Evolutionary conservation across 2,113 vertebrate genomes (phyloP), one percentile per base, ranked within the genome.

Genomic region (Pteruthius melanotis): DNA sequence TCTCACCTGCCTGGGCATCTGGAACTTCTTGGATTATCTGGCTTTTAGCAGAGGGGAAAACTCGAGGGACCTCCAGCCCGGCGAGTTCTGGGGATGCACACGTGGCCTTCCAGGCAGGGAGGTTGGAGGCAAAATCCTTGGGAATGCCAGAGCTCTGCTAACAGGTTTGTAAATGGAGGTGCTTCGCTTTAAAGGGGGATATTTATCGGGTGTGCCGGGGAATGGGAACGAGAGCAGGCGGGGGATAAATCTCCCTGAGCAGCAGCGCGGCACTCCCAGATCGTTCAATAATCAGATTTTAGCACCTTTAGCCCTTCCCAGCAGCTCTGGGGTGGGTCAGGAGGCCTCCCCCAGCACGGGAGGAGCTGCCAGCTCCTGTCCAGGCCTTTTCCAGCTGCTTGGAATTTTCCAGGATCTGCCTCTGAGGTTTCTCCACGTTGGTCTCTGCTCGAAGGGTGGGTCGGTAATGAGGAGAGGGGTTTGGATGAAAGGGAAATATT

Each of bases 171-270:
- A 77, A 95, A 90, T 72, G 71, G 91, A 87, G 75, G 56, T 61
- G 91, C 68, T 90, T 94, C 81, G 88, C 47, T 93, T 74, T 70
- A 93, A 88, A 72, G 69, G 71, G 47, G 89, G 91, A 91, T 96
- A 95, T 97, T 95, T 95, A 97, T 96, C 69, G 91, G 91, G 63
- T 63, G 74, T 94, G 95, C 92, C 54, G 89, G 53, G n/a, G n/a
- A n/a, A n/a, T n/a, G 40, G 59, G 87, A 96, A 94, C 85, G 82
- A 90, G 94, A 96, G 91, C 93, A 95, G 88, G 87, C 78, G 96
- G 95, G 75, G 91, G 77, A 95, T 95, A 93, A 95, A 93, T 96
- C 95, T 95, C 88, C 79, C 81, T 70, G 81, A 95, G 59, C 89
- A 96, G 77, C 89, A 70, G 45, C 22, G 91, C 89, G 59, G 70